A percentile compares a stretch with the other conserved stretches of the same genome.
Conservation (phyloP, 1,140 invertebrate species). For the Drosophila sulfurigaster region DNA sequence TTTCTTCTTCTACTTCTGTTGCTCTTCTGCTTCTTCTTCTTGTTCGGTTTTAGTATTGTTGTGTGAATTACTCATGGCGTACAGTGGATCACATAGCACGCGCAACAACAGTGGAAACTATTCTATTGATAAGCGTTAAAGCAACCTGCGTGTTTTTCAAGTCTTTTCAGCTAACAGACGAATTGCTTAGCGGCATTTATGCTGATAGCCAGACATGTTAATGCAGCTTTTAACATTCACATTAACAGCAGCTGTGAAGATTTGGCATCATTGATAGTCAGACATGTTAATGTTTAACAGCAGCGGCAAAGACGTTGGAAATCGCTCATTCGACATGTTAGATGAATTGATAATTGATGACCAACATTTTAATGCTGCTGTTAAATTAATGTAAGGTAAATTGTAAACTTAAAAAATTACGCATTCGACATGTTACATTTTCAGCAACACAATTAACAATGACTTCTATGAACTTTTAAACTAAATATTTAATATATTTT, state of each 20-base stretch:
- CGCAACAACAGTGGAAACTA: constrained; percentile 7
- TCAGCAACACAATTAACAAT: too few relatives aligned
- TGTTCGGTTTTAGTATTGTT: not conserved
- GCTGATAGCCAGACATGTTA: not conserved
- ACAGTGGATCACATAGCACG: constrained; percentile 33
- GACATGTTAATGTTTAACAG: not conserved
- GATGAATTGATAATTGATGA: too few relatives aligned
- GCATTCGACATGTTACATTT: too few relatives aligned
- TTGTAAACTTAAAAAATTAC: too few relatives aligned
- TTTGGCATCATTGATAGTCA: not conserved
- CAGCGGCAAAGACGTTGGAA: too few relatives aligned
- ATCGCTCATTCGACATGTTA: too few relatives aligned
- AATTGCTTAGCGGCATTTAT: not conserved
- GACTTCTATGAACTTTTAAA: too few relatives aligned
- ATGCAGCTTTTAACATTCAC: not conserved
- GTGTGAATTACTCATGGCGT: constrained; percentile 17
- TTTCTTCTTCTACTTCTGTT: constrained; percentile 16
- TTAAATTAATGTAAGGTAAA: too few relatives aligned
- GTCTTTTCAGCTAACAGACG: not conserved
- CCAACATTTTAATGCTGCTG: too few relatives aligned
- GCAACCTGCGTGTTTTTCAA: not conserved
- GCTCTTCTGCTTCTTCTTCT: constrained; percentile 12
- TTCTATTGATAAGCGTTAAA: not conserved
- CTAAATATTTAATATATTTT: too few relatives aligned
- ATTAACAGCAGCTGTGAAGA: not conserved